Conservation (phyloP, 2,797 vertebrate genomes). For the Acanthis flammea region DNA sequence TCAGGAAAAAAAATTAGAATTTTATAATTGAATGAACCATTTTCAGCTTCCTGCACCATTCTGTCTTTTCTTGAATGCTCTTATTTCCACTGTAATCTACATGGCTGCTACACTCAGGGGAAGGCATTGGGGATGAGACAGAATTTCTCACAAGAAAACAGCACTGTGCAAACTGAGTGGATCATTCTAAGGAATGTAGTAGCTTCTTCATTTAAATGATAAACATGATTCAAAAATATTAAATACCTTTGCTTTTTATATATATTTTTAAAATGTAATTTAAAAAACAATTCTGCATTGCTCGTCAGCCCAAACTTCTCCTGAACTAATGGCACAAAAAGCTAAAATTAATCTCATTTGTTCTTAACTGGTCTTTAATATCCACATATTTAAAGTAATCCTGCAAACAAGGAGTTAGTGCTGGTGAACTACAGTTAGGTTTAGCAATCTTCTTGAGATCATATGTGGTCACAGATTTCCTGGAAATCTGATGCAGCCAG, state of each 20-base stretch:
- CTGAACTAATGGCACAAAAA: background rate
- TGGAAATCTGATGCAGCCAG: background rate
- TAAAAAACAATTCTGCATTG: background rate
- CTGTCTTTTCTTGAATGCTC: background rate
- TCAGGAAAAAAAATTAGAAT: background rate
- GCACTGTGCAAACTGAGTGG: background rate
- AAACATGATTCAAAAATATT: background rate
- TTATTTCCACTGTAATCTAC: background rate
- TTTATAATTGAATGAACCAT: background rate
- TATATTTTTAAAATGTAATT: background rate
- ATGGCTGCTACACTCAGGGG: background rate
- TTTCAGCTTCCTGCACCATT: background rate
- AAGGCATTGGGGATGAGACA: background rate
- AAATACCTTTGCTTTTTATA: background rate
- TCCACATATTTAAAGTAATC: background rate
- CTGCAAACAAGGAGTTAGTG: background rate
- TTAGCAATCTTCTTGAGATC: background rate
- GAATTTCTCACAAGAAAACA: background rate
- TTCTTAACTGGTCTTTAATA: background rate
- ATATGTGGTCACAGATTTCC: background rate
- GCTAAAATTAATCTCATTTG: background rate
- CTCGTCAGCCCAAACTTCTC: background rate
- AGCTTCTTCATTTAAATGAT: background rate
- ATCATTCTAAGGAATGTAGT: background rate
- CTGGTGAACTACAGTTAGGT: background rate